These are phyloP conservation scores for Megathymus violae DNA, from an alignment of 1,140 invertebrate species.

Conservation along the genomic window DNA sequence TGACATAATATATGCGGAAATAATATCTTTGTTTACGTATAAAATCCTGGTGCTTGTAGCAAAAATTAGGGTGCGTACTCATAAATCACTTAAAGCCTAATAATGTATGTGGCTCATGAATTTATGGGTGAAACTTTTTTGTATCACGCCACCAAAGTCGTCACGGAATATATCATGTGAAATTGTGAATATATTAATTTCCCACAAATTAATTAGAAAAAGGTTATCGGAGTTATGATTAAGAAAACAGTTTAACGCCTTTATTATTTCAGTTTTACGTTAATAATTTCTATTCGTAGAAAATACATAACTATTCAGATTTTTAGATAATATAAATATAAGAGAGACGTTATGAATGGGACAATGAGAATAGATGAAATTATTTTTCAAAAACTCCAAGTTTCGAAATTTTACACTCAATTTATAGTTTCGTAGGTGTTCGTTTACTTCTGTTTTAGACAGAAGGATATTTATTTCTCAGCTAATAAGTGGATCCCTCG, in stretches of 20 bases:
- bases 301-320: no score
- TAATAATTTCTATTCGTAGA: background rate
- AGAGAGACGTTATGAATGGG: no score
- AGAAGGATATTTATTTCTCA: no score
- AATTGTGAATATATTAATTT: slow-evolving; percentile 29
- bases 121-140: slow-evolving; percentile 28
- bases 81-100: slow-evolving; percentile 29
- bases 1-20: slow-evolving; percentile 43
- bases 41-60: slow-evolving; percentile 40
- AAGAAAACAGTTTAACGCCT: slow-evolving; percentile 26
- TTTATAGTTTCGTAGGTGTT: no score
- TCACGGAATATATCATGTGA: slow-evolving; percentile 15
- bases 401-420: no score
- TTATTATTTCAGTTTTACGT: slow-evolving; percentile 8
- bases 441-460: no score
- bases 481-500: no score
- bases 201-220: slow-evolving; percentile 24
- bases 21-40: slow-evolving; percentile 52
- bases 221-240: slow-evolving; percentile 25
- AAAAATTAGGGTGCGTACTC: slow-evolving; percentile 26
- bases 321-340: no score
- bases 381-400: no score
- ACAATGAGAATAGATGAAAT: no score
- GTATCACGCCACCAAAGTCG: slow-evolving; percentile 21
- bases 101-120: slow-evolving; percentile 21